A percentile compares a stretch with the other conserved stretches of the same genome.
phyloP scores from a whole-genome alignment of 2,888 invertebrate species.

The Drosophila melanosoma region DNA sequence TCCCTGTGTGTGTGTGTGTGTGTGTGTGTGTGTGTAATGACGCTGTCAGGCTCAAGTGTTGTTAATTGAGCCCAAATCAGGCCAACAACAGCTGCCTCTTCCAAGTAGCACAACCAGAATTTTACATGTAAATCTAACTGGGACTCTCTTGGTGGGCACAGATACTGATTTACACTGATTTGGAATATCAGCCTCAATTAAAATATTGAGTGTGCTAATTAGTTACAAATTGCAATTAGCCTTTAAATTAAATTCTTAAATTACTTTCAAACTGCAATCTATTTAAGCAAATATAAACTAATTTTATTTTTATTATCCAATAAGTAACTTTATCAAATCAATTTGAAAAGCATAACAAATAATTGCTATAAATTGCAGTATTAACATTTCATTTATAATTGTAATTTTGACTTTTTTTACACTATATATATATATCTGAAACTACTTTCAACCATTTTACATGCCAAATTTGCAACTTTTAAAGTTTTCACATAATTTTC shows the following conservation, averaged over 20 bases:
- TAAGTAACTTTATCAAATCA: background rate
- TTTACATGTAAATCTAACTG: background rate
- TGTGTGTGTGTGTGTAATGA: conserved; percentile 33
- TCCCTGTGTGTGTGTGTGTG: conserved; percentile 14
- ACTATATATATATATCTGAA: background rate
- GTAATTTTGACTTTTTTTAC: background rate
- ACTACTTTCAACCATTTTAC: background rate
- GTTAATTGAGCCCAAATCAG: conserved; percentile 59
- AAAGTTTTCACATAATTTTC: background rate
- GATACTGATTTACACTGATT: background rate
- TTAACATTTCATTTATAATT: background rate
- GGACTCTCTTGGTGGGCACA: background rate
- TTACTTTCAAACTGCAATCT: background rate
- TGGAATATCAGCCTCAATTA: background rate
- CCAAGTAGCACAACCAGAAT: conserved; percentile 1
- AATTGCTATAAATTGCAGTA: background rate
- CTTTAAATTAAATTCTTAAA: background rate
- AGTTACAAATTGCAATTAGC: background rate
- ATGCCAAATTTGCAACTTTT: background rate
- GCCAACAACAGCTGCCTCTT: conserved; percentile 19
- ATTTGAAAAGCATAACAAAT: background rate
- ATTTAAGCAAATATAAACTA: background rate
- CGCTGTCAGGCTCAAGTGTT: conserved; percentile 44
- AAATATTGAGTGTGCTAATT: background rate
- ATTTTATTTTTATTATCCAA: background rate